Evolutionary conservation across 2,113 vertebrate genomes (phyloP), one percentile per base, ranked within the genome.

Genomic region (Poeciliopsis occidentalis): DNA sequence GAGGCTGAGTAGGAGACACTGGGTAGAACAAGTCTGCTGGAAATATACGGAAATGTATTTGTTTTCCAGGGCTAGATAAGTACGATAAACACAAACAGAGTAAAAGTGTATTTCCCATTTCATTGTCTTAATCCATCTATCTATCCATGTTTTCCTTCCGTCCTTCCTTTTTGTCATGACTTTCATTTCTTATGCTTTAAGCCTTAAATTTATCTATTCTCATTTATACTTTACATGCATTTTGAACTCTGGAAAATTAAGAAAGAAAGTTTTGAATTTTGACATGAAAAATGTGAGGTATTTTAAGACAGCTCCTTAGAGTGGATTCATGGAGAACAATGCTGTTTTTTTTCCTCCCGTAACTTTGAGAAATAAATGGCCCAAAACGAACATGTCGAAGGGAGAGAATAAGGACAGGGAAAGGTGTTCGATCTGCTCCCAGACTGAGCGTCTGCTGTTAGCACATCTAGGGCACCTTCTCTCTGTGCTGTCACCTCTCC

Each of bases 381-480:
- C 71, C 37, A 47, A 51, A 83, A 71, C 34, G 34, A 76, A 31
- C 19, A 39, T 72, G 47, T 76, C 8, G 5, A 73, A 77, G 79
- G 47, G 15, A 17, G 66, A 30, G 70, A 57, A 37, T 27, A 15
- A 54, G 54, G 4, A 4, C 12, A 67, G 67, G 76, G 30, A n/a
- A 8, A 65, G 66, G n/a, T 37, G 19, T 82, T 41, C 1, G 27
- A 78, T 76, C 71, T 41, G 60, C 64, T 77, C 75, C 75, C 70
- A 63, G 80, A 74, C 82, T 60, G 62, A 51, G 69, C 19, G 8
- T 81, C 75, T 75, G 76, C 75, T 60, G 79, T 76, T 77, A 68
- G 63, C 47, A 67, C 89, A 90, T 89, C 73, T 82, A 90, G 89
- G 91, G 78, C 91, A 91, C 73, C 85, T 81, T 88, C 85, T 81